Evolutionary conservation across 2,797 vertebrate species (phyloP), one percentile per base, ranked within the genome.

Genomic region (Falco cherrug): DNA sequence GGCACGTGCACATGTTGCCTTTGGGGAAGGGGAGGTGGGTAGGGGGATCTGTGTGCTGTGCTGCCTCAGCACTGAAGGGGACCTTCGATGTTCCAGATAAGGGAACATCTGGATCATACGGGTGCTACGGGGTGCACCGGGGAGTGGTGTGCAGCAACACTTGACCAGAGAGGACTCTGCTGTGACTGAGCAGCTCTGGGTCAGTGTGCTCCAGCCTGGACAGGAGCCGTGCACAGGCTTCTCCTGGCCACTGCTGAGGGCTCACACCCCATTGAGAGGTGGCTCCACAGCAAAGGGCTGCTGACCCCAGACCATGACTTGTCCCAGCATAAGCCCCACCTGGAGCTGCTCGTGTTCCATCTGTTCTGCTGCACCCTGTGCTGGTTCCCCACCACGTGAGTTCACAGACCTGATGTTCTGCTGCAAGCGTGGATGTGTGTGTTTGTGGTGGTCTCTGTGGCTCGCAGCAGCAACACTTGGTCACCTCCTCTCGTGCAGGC

Each of bases 141-240:
- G 53, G 53, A 57, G 31, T 4, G 0, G 22, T 54, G 48, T 61
- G 13, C 12, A 25, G 48, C 0, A 1, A 6, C 1, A 10, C 22
- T 22, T 33, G 17, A 15, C 33, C 5, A 1, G 41, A 22, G 29
- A 9, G 41, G 33, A 15, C 37, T 57, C 51, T 35, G 21, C 37
- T 33, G 4, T 69, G 48, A 26, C 45, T 16, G 47, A 53, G 21
- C 63, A 53, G 24, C 75, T 47, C 19, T 41, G n/a, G 29, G 39
- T 61, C 11, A 5, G 18, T 9, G 31, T 26, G 10, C 53, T 68
- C 45, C 47, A 53, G 74, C 47, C 56, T 54, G 18, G 28, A 17
- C 53, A 1, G 1, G 5, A 9, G 8, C 48, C 2, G 3, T 20
- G 65, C 20, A 26, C 17, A 33, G 35, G 14, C 26, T 60, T 33